phyloP scores from a whole-genome alignment of 2,113 vertebrate genomes.

The zebrafish (Danio rerio) region GRCz12tu NC_133188.1:8497501-8498000 shows the following conservation, averaged over 20 bases:
- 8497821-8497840: not conserved
- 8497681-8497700: slow-evolving; percentile 24
- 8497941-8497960: slow-evolving; percentile 92
- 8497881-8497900: slow-evolving; percentile 71
- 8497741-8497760: slow-evolving; percentile 33
- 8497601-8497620: no score
- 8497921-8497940: slow-evolving; percentile 90
- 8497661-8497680: slow-evolving; percentile 27
- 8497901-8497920: slow-evolving; percentile 90
- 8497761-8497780: slow-evolving; percentile 36
- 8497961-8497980: slow-evolving; percentile 90
- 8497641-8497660: slow-evolving; percentile 19
- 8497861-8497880: not conserved
- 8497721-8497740: slow-evolving; percentile 59
- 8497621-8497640: no score
- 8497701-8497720: slow-evolving; percentile 66
- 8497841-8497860: not conserved
- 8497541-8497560: no score
- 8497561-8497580: no score
- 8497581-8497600: no score
- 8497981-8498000: slow-evolving; percentile 90
- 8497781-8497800: slow-evolving; percentile 65
- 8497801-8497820: slow-evolving; percentile 63
- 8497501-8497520: no score
- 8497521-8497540: no score